phyloP scores from a whole-genome alignment of 2,113 vertebrate genomes.

The Eurypyga helias region DNA sequence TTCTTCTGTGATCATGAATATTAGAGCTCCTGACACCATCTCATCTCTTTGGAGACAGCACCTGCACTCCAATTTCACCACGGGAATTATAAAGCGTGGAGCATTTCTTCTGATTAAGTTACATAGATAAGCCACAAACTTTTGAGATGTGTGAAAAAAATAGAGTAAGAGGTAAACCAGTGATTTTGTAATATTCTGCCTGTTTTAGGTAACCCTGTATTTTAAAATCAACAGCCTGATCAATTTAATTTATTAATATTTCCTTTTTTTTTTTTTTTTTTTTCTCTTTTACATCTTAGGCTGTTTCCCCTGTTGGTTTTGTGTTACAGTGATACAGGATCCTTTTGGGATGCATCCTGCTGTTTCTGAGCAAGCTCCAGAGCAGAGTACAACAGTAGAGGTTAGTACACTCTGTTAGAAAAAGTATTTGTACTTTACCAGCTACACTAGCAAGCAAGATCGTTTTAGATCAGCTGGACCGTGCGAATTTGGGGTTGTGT shows the following conservation, averaged over 20 bases:
- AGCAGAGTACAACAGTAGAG: constrained; percentile 80
- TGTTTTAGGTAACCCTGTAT: background rate
- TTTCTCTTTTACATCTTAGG: constrained; percentile 73
- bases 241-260: background rate
- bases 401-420: constrained; percentile 65
- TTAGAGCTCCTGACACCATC: background rate
- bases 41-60: background rate
- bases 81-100: background rate
- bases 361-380: constrained; percentile 83
- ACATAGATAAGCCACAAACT: background rate
- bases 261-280: background rate
- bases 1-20: background rate
- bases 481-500: background rate
- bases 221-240: background rate
- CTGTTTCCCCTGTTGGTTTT: constrained; percentile 70
- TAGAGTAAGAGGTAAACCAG: background rate
- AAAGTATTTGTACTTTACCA: background rate
- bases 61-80: background rate
- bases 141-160: background rate
- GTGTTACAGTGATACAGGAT: constrained; percentile 80
- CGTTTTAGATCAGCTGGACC: background rate
- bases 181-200: background rate
- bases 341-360: constrained; percentile 89
- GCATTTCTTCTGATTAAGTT: background rate
- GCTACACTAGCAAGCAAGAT: background rate